phyloP scores from a whole-genome alignment of 2,113 vertebrate species.

The Otocyon megalotis region DNA sequence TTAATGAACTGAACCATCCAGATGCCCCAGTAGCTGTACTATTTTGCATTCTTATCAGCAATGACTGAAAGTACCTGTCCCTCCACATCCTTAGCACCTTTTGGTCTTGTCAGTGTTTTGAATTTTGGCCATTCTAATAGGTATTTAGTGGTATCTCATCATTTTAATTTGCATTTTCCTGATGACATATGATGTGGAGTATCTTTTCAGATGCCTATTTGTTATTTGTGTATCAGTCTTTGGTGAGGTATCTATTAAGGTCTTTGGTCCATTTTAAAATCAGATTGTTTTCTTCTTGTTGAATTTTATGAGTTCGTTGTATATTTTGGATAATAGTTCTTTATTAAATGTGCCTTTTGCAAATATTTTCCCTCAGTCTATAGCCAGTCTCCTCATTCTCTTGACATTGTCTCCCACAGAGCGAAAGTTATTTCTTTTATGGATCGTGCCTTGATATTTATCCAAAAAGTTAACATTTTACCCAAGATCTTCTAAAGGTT shows the following conservation, averaged over 20 bases:
- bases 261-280: background rate
- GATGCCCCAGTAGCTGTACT: background rate
- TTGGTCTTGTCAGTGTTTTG: background rate
- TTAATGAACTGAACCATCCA: too few species aligned
- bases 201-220: background rate
- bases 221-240: background rate
- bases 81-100: background rate
- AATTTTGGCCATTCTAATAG: background rate
- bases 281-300: background rate
- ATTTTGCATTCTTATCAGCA: background rate
- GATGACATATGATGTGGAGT: background rate
- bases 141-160: background rate
- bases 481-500: background rate
- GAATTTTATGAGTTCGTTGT: background rate
- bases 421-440: background rate
- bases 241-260: background rate
- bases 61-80: background rate
- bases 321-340: background rate
- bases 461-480: background rate
- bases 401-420: background rate
- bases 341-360: background rate
- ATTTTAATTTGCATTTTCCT: background rate
- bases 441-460: background rate
- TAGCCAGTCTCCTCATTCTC: background rate
- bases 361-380: background rate